Evolutionary conservation across 1,140 invertebrate genomes (phyloP).

Genomic region (Subanguina moxae): DNA sequence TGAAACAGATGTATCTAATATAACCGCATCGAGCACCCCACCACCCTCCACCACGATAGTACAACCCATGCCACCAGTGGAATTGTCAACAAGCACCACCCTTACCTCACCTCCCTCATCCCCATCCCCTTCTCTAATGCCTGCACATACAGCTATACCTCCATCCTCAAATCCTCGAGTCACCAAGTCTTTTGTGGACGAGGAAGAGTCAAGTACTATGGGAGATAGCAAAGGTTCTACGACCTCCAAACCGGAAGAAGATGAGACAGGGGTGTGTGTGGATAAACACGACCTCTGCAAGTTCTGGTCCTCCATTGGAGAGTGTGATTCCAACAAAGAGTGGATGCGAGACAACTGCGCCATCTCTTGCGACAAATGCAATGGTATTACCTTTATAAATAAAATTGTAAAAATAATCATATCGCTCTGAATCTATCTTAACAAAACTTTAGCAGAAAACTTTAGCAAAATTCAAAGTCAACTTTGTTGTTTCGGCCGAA

Average conservation of each 20-base stretch:
- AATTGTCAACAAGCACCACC: too few species aligned
- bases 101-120: too few species aligned
- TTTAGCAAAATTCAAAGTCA: too few species aligned
- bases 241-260: background rate
- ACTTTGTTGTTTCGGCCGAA: too few species aligned
- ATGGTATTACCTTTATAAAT: constrained; percentile 39
- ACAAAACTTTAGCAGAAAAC: too few species aligned
- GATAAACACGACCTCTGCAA: constrained; percentile 57
- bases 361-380: constrained; percentile 54
- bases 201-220: background rate
- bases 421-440: constrained; percentile 11
- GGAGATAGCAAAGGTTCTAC: background rate
- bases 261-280: constrained; percentile 29
- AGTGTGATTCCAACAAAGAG: constrained; percentile 53
- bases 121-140: too few species aligned
- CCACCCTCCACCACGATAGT: too few species aligned
- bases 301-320: constrained; percentile 57
- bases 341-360: constrained; percentile 56
- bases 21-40: too few species aligned
- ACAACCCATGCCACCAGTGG: too few species aligned
- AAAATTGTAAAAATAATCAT: background rate
- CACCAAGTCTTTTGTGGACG: constrained; percentile 5
- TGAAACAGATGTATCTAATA: too few species aligned
- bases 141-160: too few species aligned
- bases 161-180: background rate